These are phyloP conservation scores for Melolontha melolontha DNA, from an alignment of 2,888 invertebrate genomes.

Conservation along the genomic window DNA sequence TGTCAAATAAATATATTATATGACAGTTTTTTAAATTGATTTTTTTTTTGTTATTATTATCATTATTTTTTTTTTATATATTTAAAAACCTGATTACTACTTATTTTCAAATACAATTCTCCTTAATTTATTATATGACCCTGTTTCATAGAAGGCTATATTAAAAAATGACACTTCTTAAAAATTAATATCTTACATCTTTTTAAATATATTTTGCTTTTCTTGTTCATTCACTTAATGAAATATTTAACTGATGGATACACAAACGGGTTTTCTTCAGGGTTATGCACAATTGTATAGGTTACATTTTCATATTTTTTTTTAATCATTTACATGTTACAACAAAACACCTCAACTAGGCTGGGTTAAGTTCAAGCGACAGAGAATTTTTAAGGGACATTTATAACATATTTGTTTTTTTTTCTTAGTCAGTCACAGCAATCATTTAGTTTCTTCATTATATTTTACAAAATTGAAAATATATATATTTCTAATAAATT, in stretches of 20 bases:
- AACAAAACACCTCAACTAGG: not conserved
- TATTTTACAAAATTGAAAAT: slow-evolving; percentile 55
- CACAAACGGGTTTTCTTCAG: slow-evolving; percentile 5
- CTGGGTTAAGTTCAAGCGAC: slow-evolving; percentile 21
- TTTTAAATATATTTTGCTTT: slow-evolving; percentile 26
- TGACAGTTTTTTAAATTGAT: no score
- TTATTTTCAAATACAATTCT: slow-evolving; percentile 59
- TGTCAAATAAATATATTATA: no score
- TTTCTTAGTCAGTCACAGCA: slow-evolving; percentile 47
- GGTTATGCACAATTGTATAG: slow-evolving; percentile 1
- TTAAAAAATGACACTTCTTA: slow-evolving; percentile 59
- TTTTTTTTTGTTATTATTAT: not conserved
- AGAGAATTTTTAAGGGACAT: slow-evolving; percentile 18
- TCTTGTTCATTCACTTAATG: slow-evolving; percentile 19
- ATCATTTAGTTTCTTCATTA: slow-evolving; percentile 45
- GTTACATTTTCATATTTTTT: not conserved
- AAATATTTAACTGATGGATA: slow-evolving; percentile 4
- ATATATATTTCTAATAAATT: slow-evolving; percentile 51
- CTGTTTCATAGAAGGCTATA: slow-evolving; percentile 66
- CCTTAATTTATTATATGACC: slow-evolving; percentile 63
- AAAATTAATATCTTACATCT: slow-evolving; percentile 32
- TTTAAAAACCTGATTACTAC: slow-evolving; percentile 55
- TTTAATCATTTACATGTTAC: no score
- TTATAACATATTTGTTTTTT: slow-evolving; percentile 22
- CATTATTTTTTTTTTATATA: slow-evolving; percentile 26